A percentile compares a stretch with the other conserved stretches of the same genome.
phyloP scores from a whole-genome alignment of 2,888 invertebrate species.

The Polietes domitor region DNA sequence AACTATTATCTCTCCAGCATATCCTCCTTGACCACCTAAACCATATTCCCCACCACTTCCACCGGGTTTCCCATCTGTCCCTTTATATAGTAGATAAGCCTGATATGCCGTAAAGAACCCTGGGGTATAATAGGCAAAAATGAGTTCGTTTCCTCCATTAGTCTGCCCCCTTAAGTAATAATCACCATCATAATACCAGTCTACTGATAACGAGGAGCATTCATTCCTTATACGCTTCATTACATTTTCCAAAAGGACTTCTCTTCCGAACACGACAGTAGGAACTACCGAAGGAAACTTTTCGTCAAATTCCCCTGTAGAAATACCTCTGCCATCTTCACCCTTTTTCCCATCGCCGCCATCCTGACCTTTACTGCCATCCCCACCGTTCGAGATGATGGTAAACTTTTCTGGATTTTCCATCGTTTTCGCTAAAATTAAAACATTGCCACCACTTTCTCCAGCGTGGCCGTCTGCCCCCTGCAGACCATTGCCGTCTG shows the following conservation, averaged over 20 bases:
- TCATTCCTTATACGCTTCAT: background rate
- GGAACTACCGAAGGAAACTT: background rate
- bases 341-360: background rate
- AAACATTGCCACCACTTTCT: background rate
- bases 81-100: background rate
- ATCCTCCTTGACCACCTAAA: background rate
- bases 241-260: background rate
- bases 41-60: background rate
- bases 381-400: background rate
- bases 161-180: background rate
- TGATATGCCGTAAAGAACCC: background rate
- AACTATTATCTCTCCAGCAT: background rate
- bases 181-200: background rate
- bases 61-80: background rate
- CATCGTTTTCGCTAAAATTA: background rate
- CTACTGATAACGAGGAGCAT: background rate
- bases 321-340: background rate
- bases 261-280: background rate
- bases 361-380: background rate
- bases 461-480: background rate
- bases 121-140: background rate
- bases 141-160: background rate
- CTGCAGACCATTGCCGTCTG: too few species aligned
- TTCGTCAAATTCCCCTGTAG: background rate
- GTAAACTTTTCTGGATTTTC: background rate